phyloP scores from a whole-genome alignment of 53 echinoderm and acorn worm genomes.

The Astropecten irregularis region DNA sequence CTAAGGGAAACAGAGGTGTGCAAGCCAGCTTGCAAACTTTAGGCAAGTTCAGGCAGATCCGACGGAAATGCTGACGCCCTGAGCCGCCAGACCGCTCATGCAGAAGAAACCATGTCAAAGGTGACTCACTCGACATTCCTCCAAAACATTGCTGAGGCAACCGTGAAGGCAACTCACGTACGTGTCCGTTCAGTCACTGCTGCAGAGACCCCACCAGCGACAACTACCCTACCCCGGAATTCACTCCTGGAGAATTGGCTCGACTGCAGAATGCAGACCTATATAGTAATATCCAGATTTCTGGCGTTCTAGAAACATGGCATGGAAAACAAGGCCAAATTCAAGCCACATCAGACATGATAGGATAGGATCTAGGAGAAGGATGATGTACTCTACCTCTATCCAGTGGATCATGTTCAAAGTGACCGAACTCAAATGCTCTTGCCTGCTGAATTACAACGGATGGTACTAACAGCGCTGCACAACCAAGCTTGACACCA shows the following conservation, averaged over 20 bases:
- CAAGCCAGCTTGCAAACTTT: constrained; percentile 42
- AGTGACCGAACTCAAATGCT: too few species aligned
- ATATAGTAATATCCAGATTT: not conserved
- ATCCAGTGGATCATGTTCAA: too few species aligned
- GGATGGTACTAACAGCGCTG: too few species aligned
- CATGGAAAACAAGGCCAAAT: too few species aligned
- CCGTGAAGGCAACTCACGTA: not conserved
- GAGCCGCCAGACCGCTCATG: constrained; percentile 54
- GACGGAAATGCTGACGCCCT: constrained; percentile 57
- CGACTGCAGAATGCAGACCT: not conserved
- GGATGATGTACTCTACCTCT: too few species aligned
- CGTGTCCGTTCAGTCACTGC: not conserved
- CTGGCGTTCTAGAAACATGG: too few species aligned
- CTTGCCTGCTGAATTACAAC: too few species aligned
- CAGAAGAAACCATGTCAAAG: not conserved
- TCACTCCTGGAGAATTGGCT: not conserved
- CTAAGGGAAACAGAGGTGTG: not conserved
- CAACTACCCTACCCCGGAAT: not conserved
- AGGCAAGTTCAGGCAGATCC: constrained; percentile 20
- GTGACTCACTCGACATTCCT: not conserved
- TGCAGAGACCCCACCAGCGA: not conserved
- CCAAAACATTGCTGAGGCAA: not conserved
- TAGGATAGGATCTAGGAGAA: too few species aligned
- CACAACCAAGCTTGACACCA: too few species aligned
- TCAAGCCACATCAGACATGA: too few species aligned